Percentiles rank a stretch among this genome's conserved stretches.
Evolutionary conservation across 2,113 vertebrate genomes (phyloP).

Genomic region (Ovis canadensis): DNA sequence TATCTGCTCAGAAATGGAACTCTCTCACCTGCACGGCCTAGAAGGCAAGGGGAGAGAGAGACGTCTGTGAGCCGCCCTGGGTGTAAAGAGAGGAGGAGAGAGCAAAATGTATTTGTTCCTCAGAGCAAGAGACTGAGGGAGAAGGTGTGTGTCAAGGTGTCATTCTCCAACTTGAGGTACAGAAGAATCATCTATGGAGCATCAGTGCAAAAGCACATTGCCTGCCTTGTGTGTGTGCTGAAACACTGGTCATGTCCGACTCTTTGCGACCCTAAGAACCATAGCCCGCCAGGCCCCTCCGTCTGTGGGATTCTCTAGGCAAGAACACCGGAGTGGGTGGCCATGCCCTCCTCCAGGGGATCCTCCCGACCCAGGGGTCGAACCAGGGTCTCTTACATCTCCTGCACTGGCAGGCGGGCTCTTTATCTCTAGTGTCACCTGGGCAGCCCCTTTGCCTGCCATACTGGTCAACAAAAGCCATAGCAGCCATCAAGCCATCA

Average conservation of each 20-base stretch:
- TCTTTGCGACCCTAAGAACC: neutral
- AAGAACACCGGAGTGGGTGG: neutral
- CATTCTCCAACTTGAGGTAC: neutral
- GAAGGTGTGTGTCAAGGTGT: neutral
- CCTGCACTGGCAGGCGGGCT: neutral
- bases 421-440: neutral
- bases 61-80: fast-evolving
- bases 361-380: neutral
- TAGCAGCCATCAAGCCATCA: neutral
- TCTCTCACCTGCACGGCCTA: neutral
- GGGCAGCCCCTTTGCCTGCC: neutral
- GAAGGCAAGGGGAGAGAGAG: neutral
- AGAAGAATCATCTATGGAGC: neutral
- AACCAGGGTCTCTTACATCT: neutral
- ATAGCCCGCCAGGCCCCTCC: neutral
- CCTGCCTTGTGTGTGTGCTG: neutral
- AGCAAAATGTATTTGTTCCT: neutral
- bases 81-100: neutral
- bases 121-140: neutral
- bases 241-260: fast-evolving
- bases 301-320: neutral
- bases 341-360: neutral
- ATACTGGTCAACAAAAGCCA: neutral
- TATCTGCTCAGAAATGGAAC: neutral
- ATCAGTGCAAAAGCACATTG: neutral